These are phyloP conservation scores for Merodon equestris DNA, from an alignment of 2,888 invertebrate genomes.

Conservation along the genomic window DNA sequence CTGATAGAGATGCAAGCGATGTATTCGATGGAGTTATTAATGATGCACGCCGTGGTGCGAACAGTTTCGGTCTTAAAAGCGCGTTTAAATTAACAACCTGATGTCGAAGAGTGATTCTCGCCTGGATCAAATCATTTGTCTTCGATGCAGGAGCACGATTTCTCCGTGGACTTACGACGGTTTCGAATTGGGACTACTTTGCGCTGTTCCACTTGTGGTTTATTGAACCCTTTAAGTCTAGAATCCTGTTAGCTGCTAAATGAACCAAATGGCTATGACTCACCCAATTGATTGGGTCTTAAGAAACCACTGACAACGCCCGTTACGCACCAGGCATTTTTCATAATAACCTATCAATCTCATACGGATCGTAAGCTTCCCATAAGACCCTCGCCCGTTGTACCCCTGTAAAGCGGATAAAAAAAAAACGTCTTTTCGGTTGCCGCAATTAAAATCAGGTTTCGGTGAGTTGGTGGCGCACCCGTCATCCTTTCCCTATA, in stretches of 20 bases:
- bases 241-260: too few relatives aligned
- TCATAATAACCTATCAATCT: conserved; percentile 45
- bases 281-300: too few relatives aligned
- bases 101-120: conserved; percentile 60
- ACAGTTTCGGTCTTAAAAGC: conserved; percentile 58
- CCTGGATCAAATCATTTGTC: conserved; percentile 53
- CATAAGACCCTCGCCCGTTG: background rate
- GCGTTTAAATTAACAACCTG: conserved; percentile 59
- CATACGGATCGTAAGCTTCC: conserved; percentile 40
- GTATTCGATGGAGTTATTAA: conserved; percentile 46
- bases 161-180: conserved; percentile 24
- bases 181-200: too few relatives aligned
- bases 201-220: too few relatives aligned
- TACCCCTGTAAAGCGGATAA: too few relatives aligned
- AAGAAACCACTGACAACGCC: conserved; percentile 50
- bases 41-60: conserved; percentile 41
- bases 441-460: conserved; percentile 68
- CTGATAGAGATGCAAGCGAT: conserved; percentile 51
- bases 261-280: too few relatives aligned
- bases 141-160: conserved; percentile 41
- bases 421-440: conserved; percentile 21
- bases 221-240: too few relatives aligned
- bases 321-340: conserved; percentile 54
- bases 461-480: conserved; percentile 68
- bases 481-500: conserved; percentile 59